Percentiles rank a stretch among this genome's conserved stretches.
phyloP scores from a whole-genome alignment of 2,888 invertebrate genomes.

The Andrena trimmerana region DNA sequence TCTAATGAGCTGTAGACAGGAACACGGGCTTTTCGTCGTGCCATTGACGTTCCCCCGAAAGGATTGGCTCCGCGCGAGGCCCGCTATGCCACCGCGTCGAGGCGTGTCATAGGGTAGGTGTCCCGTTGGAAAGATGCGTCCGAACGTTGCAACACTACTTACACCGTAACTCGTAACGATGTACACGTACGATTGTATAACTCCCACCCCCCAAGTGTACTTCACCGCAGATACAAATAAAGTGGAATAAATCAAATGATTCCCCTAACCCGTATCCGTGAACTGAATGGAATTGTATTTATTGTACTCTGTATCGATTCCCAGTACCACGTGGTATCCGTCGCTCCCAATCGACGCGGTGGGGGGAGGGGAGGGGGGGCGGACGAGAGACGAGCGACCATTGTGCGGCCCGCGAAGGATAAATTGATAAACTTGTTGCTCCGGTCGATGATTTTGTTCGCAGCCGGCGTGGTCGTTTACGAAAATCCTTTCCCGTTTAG shows the following conservation, averaged over 20 bases:
- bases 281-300: neutral
- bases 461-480: neutral
- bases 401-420: neutral
- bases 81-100: neutral
- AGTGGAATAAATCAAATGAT: conserved; percentile 11
- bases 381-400: neutral
- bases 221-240: conserved; percentile 28
- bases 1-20: conserved; percentile 50
- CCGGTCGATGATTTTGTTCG: neutral
- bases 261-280: conserved; percentile 5
- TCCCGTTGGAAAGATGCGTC: conserved; percentile 18
- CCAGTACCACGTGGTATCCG: conserved; percentile 9
- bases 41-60: conserved; percentile 36
- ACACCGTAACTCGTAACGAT: neutral
- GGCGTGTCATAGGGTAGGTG: neutral
- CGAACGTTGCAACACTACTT: neutral
- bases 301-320: conserved; percentile 1
- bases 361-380: neutral
- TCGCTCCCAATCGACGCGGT: neutral
- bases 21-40: conserved; percentile 24
- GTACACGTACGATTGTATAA: neutral
- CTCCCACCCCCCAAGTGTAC: neutral
- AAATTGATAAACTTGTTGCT: neutral
- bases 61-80: conserved; percentile 16
- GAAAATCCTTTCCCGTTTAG: neutral